Evolutionary conservation across 2,113 vertebrate genomes (phyloP).

Genomic region (Colistium nudipinnis): DNA sequence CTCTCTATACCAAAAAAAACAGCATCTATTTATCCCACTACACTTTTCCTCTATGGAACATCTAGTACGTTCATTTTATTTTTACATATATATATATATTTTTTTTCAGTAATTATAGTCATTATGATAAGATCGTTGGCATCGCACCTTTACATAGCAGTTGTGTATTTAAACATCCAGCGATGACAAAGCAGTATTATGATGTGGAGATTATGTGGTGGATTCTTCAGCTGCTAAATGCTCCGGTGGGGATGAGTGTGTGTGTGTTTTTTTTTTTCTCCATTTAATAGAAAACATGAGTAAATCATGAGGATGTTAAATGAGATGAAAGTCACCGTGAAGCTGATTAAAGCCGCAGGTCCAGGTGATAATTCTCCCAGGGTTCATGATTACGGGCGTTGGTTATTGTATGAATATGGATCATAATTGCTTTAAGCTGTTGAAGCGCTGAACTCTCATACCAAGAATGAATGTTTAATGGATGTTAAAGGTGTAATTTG

Average conservation of each 20-base stretch:
- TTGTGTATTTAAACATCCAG: no score
- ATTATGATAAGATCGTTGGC: no score
- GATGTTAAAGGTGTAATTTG: background rate
- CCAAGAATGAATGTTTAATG: background rate
- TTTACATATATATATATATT: no score
- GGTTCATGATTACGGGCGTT: background rate
- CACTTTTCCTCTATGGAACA: no score
- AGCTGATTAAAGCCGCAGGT: background rate
- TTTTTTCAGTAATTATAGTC: no score
- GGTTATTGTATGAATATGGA: background rate
- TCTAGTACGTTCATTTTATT: no score
- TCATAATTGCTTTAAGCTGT: background rate
- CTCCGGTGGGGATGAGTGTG: background rate
- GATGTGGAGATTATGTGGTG: background rate
- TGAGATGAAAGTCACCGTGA: background rate
- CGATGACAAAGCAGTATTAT: no score
- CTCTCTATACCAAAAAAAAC: background rate
- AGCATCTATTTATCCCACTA: no score
- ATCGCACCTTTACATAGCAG: no score
- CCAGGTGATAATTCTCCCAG: background rate
- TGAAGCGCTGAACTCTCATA: background rate
- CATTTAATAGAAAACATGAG: no score
- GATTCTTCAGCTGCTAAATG: background rate
- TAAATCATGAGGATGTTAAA: no score
- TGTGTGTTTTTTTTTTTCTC: no score